These are phyloP conservation scores for Ypsolopha sequella DNA, from an alignment of 2,888 invertebrate genomes.

Conservation along the genomic window DNA sequence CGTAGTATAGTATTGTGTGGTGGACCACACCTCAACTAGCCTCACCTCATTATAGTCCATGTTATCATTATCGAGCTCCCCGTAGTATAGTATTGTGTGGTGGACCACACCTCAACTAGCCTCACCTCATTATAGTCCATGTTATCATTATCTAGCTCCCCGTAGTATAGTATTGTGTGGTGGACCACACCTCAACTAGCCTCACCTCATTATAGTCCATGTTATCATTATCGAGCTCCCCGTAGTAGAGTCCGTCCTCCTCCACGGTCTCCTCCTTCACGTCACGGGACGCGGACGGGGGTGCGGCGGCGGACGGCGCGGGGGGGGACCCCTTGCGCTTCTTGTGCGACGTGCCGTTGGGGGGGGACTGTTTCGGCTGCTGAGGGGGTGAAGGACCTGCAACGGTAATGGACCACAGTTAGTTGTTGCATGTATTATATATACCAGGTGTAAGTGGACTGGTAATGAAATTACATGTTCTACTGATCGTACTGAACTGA, in stretches of 20 bases:
- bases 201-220: slow-evolving; percentile 41
- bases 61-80: slow-evolving; percentile 55
- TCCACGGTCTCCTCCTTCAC: slow-evolving; percentile 64
- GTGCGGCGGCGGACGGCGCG: slow-evolving; percentile 7
- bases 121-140: slow-evolving; percentile 39
- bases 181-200: too few relatives aligned
- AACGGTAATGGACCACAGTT: too few relatives aligned
- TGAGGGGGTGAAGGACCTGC: slow-evolving; percentile 13
- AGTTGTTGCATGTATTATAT: too few relatives aligned
- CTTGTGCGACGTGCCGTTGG: slow-evolving; percentile 34
- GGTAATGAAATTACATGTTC: too few relatives aligned
- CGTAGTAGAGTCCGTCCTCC: slow-evolving; percentile 62
- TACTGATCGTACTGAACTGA: too few relatives aligned
- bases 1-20: slow-evolving; percentile 63
- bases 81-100: slow-evolving; percentile 59
- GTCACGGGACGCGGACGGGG: slow-evolving; percentile 16
- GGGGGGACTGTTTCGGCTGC: slow-evolving; percentile 16
- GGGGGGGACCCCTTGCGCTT: slow-evolving; percentile 30
- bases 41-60: slow-evolving; percentile 54
- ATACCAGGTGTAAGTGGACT: too few relatives aligned
- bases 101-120: too few relatives aligned
- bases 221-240: slow-evolving; percentile 56
- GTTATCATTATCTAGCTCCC: slow-evolving; percentile 56
- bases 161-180: slow-evolving; percentile 59
- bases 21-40: too few relatives aligned